Evolutionary conservation across 2,888 invertebrate species (phyloP).

Genomic region (Strigamia crassipes): DNA sequence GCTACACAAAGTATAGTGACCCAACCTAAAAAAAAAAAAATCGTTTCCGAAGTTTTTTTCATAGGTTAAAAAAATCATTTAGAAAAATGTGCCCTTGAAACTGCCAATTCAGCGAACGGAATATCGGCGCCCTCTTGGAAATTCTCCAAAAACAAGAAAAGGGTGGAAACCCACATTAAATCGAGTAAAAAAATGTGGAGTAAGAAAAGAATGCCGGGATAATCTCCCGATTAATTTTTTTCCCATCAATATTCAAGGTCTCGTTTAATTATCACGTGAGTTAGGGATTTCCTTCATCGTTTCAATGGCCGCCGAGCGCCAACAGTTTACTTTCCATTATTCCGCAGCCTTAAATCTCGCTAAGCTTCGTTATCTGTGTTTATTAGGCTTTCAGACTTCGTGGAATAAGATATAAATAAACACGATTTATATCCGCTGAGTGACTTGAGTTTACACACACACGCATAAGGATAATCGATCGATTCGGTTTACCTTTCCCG

Average conservation of each 20-base stretch:
- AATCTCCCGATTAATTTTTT: too few species aligned
- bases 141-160: conserved; percentile 33
- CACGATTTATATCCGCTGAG: background rate
- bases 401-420: background rate
- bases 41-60: background rate
- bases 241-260: too few species aligned
- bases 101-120: background rate
- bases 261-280: too few species aligned
- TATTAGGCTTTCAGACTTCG: too few species aligned
- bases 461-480: conserved; percentile 13
- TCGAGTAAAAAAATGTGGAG: background rate
- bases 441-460: background rate
- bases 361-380: too few species aligned
- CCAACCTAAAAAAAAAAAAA: background rate
- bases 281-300: too few species aligned
- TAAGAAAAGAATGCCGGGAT: too few species aligned
- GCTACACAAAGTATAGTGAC: conserved; percentile 14
- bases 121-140: conserved; percentile 28
- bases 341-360: too few species aligned
- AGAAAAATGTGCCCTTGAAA: conserved; percentile 30
- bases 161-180: background rate
- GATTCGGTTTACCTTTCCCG: conserved; percentile 69
- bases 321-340: too few species aligned
- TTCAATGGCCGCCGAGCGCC: too few species aligned
- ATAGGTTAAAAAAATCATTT: conserved; percentile 4